These are phyloP conservation scores for Litoditis marina DNA, from an alignment of 2,888 invertebrate genomes.

Conservation along the genomic window DNA sequence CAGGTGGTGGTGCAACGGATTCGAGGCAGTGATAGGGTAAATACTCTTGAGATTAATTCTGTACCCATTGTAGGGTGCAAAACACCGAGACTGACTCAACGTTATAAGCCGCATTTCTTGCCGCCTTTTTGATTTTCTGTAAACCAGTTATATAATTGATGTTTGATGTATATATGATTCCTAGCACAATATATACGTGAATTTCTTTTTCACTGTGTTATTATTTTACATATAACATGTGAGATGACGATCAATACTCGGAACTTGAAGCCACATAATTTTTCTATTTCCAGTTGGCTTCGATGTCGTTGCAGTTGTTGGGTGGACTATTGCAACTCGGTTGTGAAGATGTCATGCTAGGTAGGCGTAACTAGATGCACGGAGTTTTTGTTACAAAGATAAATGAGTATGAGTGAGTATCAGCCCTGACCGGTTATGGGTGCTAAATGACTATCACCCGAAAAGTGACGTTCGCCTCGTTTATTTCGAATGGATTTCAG, in stretches of 20 bases:
- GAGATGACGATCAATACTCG: no score
- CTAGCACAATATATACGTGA: no score
- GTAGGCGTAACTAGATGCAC: not conserved
- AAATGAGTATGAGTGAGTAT: not conserved
- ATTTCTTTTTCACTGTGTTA: no score
- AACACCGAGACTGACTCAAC: no score
- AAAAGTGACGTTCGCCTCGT: not conserved
- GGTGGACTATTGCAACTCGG: conserved; percentile 84
- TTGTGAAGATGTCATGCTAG: conserved; percentile 86
- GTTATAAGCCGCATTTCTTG: no score
- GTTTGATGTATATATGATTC: no score
- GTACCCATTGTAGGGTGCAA: no score
- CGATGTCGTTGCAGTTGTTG: conserved; percentile 84
- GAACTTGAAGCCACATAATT: no score
- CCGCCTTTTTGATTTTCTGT: no score
- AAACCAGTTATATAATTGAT: no score
- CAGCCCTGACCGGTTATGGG: not conserved
- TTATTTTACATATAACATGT: no score
- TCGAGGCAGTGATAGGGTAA: conserved; percentile 35
- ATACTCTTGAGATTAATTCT: not conserved
- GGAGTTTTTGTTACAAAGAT: no score
- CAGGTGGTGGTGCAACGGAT: conserved; percentile 29
- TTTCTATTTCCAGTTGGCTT: conserved; percentile 67
- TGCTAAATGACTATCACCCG: not conserved
- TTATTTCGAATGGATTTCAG: not conserved